Conservation (phyloP, 2,888 invertebrate genomes). For the Hypsopygia costalis region DNA sequence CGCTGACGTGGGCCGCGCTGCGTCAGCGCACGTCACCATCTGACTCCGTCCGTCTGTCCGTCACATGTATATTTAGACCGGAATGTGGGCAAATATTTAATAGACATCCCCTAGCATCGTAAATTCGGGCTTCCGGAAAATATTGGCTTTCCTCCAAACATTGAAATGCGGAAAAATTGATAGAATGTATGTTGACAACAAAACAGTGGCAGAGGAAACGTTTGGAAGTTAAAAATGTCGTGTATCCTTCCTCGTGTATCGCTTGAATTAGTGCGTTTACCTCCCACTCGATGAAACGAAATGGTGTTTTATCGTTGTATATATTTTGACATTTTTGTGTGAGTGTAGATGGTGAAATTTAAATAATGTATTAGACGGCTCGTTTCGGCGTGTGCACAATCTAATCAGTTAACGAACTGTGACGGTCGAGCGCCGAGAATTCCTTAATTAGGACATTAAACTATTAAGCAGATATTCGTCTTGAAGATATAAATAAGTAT, state of each 20-base stretch:
- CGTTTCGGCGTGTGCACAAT: conserved; percentile 27
- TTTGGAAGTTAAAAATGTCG: background rate
- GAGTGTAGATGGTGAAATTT: conserved; percentile 14
- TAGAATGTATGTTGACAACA: conserved; percentile 8
- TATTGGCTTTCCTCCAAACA: conserved; percentile 49
- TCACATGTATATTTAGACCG: conserved; percentile 71
- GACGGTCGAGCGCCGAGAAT: conserved; percentile 39
- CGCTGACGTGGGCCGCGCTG: conserved; percentile 56
- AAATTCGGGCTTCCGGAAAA: conserved; percentile 57
- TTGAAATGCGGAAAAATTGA: conserved; percentile 9
- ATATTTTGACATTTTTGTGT: background rate
- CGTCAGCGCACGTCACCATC: conserved; percentile 60
- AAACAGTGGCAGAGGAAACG: conserved; percentile 2
- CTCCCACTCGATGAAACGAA: background rate
- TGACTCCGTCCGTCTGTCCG: conserved; percentile 36
- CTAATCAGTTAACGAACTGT: conserved; percentile 42
- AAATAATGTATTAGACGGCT: conserved; percentile 9
- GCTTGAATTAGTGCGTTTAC: too few species aligned
- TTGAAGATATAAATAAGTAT: too few species aligned
- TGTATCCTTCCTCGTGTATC: too few species aligned
- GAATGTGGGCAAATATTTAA: conserved; percentile 50
- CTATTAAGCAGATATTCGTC: background rate
- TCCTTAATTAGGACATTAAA: conserved; percentile 45
- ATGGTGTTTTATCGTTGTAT: background rate
- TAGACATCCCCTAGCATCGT: conserved; percentile 39